A percentile compares a stretch with the other conserved stretches of the same genome.
phyloP scores from a whole-genome alignment of 2,888 invertebrate genomes.

The Tuberolachnus salignus region DNA sequence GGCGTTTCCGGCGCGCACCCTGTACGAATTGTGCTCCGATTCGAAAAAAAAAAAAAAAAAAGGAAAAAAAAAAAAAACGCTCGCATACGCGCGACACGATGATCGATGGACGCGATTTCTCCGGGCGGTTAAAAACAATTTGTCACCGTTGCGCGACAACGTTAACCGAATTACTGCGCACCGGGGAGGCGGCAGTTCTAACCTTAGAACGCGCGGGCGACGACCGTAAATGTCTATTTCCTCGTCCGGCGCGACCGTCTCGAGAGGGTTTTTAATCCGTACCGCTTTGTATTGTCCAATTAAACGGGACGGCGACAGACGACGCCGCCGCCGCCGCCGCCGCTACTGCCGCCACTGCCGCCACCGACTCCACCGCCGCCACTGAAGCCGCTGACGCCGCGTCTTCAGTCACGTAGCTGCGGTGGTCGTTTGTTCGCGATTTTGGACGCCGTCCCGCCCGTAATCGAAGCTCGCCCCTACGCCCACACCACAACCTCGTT shows the following conservation, averaged over 20 bases:
- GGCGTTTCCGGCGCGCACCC: too few relatives aligned
- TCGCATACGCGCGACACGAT: not conserved
- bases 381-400: not conserved
- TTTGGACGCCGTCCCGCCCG: not conserved
- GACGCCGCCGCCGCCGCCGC: not conserved
- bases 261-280: conserved; percentile 54
- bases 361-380: not conserved
- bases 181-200: not conserved
- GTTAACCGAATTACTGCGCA: conserved; percentile 46
- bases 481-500: too few relatives aligned
- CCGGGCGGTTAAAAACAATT: conserved; percentile 55
- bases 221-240: conserved; percentile 54
- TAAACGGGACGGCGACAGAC: conserved; percentile 36
- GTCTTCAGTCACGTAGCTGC: too few relatives aligned
- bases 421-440: conserved; percentile 2
- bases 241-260: conserved; percentile 33
- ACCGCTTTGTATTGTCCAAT: conserved; percentile 56
- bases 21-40: too few relatives aligned
- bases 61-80: too few relatives aligned
- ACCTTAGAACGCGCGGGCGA: not conserved
- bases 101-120: conserved; percentile 56
- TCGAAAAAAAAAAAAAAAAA: too few relatives aligned
- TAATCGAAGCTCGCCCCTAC: too few relatives aligned
- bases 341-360: not conserved
- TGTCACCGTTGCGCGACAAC: conserved; percentile 48